Evolutionary conservation across 2,888 invertebrate genomes (phyloP).

Genomic region (Lymantria dispar): DNA sequence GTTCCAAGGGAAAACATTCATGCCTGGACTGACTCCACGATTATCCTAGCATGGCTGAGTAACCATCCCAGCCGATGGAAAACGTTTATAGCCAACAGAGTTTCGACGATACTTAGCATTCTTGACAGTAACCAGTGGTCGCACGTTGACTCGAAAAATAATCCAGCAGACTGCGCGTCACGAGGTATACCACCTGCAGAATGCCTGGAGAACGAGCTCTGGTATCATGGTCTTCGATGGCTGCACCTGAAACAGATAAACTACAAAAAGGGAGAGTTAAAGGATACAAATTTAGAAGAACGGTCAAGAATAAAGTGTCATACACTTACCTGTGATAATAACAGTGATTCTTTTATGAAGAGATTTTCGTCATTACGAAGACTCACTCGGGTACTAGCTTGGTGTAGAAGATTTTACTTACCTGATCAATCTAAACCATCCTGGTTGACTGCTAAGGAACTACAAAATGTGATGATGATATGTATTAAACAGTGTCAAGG

Average conservation of each 20-base stretch:
- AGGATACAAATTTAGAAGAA: not conserved
- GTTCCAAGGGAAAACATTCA: not conserved
- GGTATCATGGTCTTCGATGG: not conserved
- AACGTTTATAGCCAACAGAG: not conserved
- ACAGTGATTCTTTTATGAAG: not conserved
- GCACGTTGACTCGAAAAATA: not conserved
- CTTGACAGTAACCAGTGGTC: conserved; percentile 1
- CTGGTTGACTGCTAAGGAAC: not conserved
- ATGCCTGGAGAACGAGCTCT: no score
- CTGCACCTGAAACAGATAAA: not conserved
- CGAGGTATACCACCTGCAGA: not conserved
- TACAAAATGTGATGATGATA: not conserved
- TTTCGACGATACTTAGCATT: not conserved
- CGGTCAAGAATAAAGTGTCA: not conserved
- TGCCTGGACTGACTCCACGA: conserved; percentile 1
- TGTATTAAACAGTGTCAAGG: not conserved
- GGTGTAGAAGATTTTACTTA: not conserved
- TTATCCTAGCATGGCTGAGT: conserved; percentile 1
- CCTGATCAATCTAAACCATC: not conserved
- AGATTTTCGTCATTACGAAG: not conserved
- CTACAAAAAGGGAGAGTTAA: not conserved
- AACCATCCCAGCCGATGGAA: not conserved
- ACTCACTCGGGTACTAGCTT: not conserved
- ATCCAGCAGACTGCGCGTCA: conserved; percentile 3
- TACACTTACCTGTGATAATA: not conserved